Evolutionary conservation across 2,888 invertebrate species (phyloP).

Genomic region (Sminthurides aquaticus): DNA sequence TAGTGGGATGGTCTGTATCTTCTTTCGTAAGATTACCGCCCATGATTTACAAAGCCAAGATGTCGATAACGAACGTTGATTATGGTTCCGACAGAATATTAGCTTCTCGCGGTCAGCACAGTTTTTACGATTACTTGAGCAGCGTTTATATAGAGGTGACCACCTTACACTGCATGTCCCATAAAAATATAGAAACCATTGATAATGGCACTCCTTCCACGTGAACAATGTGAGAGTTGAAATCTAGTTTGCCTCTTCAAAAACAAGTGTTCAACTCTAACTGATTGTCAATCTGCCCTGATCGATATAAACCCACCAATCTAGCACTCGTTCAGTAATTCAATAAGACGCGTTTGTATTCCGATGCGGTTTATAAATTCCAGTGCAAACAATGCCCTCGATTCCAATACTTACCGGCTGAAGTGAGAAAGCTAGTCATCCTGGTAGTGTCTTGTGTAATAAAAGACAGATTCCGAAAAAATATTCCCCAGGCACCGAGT

Average conservation of each 20-base stretch:
- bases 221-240: too few relatives aligned
- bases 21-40: constrained; percentile 34
- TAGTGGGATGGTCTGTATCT: constrained; percentile 8
- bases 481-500: too few relatives aligned
- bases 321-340: neutral
- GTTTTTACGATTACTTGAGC: neutral
- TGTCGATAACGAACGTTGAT: neutral
- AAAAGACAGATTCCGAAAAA: too few relatives aligned
- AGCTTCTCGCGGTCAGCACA: neutral
- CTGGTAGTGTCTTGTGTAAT: too few relatives aligned
- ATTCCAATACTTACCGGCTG: constrained; percentile 41
- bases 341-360: neutral
- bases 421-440: constrained; percentile 40
- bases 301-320: too few relatives aligned
- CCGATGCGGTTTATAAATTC: too few relatives aligned
- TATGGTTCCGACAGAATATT: neutral
- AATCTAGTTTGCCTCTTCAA: neutral
- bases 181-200: constrained; percentile 11
- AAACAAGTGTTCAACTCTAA: too few relatives aligned
- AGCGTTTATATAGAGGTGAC: neutral
- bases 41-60: constrained; percentile 18
- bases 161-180: constrained; percentile 3
- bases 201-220: neutral
- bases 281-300: too few relatives aligned
- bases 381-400: too few relatives aligned